These are phyloP conservation scores for Danio kyathit DNA, from an alignment of 2,797 vertebrate species.

Conservation along the genomic window DNA sequence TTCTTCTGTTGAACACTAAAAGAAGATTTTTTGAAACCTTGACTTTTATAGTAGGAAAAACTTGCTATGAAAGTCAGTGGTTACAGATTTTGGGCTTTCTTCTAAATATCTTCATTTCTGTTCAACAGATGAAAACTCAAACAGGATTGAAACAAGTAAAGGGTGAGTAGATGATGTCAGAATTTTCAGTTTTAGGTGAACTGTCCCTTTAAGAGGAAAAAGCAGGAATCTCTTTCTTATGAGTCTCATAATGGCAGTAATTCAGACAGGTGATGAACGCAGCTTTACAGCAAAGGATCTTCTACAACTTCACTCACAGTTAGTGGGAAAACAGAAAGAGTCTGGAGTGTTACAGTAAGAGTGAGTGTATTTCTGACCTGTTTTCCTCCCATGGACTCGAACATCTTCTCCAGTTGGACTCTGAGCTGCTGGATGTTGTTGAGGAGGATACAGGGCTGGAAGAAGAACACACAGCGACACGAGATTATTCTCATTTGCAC, in stretches of 20 bases:
- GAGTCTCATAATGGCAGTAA: background rate
- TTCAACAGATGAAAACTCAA: no score
- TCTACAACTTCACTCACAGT: background rate
- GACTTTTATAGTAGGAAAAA: no score
- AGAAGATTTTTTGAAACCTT: no score
- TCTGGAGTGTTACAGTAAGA: background rate
- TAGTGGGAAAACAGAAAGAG: slow-evolving; percentile 51
- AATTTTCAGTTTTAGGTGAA: no score
- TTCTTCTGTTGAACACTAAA: no score
- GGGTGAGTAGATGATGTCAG: no score
- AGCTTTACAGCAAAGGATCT: background rate
- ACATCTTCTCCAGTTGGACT: slow-evolving; percentile 98
- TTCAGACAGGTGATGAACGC: slow-evolving; percentile 1
- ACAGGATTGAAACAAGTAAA: no score
- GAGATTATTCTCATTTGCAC: background rate
- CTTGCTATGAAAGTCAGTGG: no score
- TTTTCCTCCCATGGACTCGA: slow-evolving; percentile 99
- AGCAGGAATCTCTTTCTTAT: background rate
- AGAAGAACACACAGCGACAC: slow-evolving; percentile 2
- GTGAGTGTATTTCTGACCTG: slow-evolving; percentile 83
- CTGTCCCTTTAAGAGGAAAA: background rate
- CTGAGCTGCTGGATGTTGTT: slow-evolving; percentile 98
- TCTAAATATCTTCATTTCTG: no score
- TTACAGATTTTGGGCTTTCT: no score
- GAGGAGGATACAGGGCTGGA: slow-evolving; percentile 94